These are phyloP conservation scores for Ursus arctos DNA, from an alignment of 2,113 vertebrate genomes.

Conservation along the genomic window DNA sequence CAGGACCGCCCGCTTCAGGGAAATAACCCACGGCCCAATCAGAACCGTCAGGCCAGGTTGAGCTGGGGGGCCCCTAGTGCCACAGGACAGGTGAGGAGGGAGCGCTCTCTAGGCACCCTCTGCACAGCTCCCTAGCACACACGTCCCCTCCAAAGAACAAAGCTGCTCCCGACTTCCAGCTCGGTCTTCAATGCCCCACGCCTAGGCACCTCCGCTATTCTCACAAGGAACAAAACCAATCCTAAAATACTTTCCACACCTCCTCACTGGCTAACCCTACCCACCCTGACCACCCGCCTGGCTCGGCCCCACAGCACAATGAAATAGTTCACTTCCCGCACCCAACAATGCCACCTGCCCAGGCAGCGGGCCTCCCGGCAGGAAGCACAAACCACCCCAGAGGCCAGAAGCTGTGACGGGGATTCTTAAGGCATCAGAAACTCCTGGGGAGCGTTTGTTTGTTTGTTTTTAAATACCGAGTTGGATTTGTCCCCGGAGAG, in stretches of 20 bases:
- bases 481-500: neutral
- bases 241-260: neutral
- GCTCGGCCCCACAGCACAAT: accelerated
- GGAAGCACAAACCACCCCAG: neutral
- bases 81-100: accelerated
- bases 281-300: neutral
- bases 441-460: neutral
- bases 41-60: neutral
- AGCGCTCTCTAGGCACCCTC: accelerated
- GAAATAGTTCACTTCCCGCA: neutral
- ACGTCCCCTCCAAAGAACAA: neutral
- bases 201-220: neutral
- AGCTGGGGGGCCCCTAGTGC: neutral
- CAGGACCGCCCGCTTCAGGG: neutral
- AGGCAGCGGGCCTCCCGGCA: neutral
- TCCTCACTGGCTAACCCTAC: neutral
- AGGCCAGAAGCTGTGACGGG: accelerated
- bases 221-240: neutral
- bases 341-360: neutral
- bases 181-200: accelerated
- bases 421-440: neutral
- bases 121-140: neutral
- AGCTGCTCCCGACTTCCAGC: neutral
- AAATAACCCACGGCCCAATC: neutral
- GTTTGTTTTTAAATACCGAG: neutral